phyloP scores from a whole-genome alignment of 2,888 invertebrate species.

The Drosophila suboccidentalis region DNA sequence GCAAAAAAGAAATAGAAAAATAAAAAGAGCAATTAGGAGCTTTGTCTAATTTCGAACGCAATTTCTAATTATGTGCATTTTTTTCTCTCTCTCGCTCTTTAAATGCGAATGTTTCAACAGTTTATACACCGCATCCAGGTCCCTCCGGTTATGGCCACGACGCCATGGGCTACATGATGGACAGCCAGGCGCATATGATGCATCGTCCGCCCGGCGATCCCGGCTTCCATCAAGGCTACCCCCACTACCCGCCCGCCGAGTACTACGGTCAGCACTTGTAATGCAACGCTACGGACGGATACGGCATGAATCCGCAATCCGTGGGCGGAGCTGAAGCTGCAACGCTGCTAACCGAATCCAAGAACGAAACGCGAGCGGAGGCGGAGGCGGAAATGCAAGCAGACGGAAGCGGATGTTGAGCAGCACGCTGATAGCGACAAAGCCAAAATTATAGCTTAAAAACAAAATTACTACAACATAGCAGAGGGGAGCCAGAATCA shows the following conservation, averaged over 20 bases:
- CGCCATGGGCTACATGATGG: conserved; percentile 99
- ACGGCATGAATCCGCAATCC: conserved; percentile 23
- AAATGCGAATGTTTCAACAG: conserved; percentile 85
- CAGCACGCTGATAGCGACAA: conserved; percentile 74
- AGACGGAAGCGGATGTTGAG: conserved; percentile 41
- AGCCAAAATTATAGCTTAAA: conserved; percentile 80
- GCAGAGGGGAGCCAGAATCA: conserved; percentile 32
- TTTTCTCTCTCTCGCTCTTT: conserved; percentile 50
- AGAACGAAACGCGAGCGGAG: neutral
- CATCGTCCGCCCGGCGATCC: conserved; percentile 97
- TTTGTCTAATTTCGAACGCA: conserved; percentile 52
- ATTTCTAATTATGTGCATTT: conserved; percentile 76
- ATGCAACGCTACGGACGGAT: conserved; percentile 83
- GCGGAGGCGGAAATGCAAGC: conserved; percentile 7
- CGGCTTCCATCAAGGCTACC: conserved; percentile 97
- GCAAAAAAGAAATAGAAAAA: conserved; percentile 27
- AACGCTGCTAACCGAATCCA: neutral
- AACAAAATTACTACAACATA: conserved; percentile 63
- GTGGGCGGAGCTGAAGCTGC: conserved; percentile 14
- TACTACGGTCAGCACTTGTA: conserved; percentile 98
- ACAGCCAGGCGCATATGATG: conserved; percentile 98
- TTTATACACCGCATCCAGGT: conserved; percentile 97
- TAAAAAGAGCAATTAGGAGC: conserved; percentile 30
- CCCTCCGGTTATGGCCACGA: conserved; percentile 99
- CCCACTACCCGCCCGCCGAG: conserved; percentile 95